phyloP scores from a whole-genome alignment of 2,888 invertebrate species.

The Trichacis sp. region DNA sequence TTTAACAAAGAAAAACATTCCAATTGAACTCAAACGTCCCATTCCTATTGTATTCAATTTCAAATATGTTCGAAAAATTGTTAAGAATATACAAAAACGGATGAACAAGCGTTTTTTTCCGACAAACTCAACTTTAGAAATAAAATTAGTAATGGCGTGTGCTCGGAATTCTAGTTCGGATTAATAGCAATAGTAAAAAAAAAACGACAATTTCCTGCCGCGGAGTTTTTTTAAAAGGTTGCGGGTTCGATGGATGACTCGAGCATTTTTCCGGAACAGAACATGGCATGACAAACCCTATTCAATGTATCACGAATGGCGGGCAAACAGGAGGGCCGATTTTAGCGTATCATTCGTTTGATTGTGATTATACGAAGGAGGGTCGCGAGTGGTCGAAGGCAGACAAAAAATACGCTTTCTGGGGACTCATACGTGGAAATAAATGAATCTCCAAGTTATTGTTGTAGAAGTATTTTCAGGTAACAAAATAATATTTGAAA shows the following conservation, averaged over 20 bases:
- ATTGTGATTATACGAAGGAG: slow-evolving; percentile 17
- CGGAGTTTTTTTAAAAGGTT: background rate
- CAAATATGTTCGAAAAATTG: no score
- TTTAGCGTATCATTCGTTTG: slow-evolving; percentile 35
- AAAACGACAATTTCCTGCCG: background rate
- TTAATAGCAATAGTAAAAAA: background rate
- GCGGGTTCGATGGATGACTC: background rate
- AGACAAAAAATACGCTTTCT: no score
- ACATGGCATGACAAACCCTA: background rate
- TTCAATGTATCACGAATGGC: background rate
- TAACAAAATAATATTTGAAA: no score
- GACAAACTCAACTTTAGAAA: background rate
- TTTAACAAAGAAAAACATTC: no score
- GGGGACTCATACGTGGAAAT: no score
- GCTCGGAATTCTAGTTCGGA: background rate
- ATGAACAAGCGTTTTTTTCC: no score
- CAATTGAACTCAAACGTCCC: no score
- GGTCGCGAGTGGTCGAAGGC: background rate
- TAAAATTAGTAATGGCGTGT: background rate
- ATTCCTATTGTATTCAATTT: no score
- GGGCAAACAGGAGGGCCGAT: slow-evolving; percentile 24
- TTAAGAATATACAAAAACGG: no score
- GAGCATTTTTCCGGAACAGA: slow-evolving; percentile 1
- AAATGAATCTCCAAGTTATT: no score
- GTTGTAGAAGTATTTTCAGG: no score